Base-by-base conservation (phyloP, 2,888 invertebrate species). In the Phaonia tiefii region DNA sequence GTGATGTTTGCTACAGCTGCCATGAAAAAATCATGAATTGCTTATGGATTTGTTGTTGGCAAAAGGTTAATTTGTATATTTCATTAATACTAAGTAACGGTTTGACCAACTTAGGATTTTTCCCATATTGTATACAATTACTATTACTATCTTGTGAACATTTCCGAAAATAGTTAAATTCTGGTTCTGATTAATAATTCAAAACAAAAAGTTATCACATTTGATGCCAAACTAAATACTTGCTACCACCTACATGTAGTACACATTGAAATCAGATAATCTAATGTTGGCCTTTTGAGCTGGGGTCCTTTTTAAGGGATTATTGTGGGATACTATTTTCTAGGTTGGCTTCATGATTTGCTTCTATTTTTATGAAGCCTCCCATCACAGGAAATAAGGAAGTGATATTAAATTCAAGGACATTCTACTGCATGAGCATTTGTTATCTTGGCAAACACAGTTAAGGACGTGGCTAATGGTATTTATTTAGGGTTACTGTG, bases 401-500 rank as follows among this genome's bases (percentile, higher is more conserved):
- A 13, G 8, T 13, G 11, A 25, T 22, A 54, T 54, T 54, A 22
- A 22, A 54, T 22, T 13, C 54, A 54, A 49, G 49, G 49, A 49
- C 22, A 20, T n/a, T n/a, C 20, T 20, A 20, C 20, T 15, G 20
- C 4, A 10, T 20, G n/a, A 2, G 49, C 1, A 49, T 5, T 46
- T n/a, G 4, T 7, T 54, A 13, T 13, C 54, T 25, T 22, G 54
- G 25, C 25, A 54, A 25, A 54, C 25, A 54, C 54, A 22, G 25
- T 54, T 54, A 54, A 54, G 54, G 25, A 54, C 54, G 25, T 54
- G 54, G 22, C 22, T 25, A 54, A 25, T 54, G 25, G 13, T 54
- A 54, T 54, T 54, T 54, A 25, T 17, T 54, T 13, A 54, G 54
- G 10, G 13, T 13, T 31, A 31, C 31, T 31, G 3, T 3, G 31